Evolutionary conservation across 2,113 vertebrate species (phyloP).

Genomic region (Peromyscus californicus): DNA sequence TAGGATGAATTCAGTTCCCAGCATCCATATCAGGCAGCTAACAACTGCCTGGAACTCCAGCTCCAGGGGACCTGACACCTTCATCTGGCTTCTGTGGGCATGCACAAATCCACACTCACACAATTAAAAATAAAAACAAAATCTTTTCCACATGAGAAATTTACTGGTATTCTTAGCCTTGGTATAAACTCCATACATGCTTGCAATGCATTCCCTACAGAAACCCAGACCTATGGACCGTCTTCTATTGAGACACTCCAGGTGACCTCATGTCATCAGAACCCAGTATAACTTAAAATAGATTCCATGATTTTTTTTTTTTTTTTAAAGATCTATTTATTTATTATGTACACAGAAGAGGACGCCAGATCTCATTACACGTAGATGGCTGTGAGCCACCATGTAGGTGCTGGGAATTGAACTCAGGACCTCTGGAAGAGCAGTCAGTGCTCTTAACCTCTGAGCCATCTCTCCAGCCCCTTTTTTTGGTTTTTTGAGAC

Average conservation of each 20-base stretch:
- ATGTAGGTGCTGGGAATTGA: too few species aligned
- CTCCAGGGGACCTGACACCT: not conserved
- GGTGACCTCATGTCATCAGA: not conserved
- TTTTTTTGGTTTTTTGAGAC: too few species aligned
- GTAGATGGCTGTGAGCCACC: too few species aligned
- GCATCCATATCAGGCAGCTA: not conserved
- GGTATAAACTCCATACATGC: too few species aligned
- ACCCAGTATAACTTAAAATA: not conserved
- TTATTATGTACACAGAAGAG: too few species aligned
- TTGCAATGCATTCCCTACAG: not conserved
- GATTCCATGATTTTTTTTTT: not conserved
- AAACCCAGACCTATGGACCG: not conserved
- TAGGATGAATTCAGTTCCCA: not conserved
- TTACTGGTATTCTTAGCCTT: not conserved
- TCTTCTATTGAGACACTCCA: not conserved
- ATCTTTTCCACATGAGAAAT: not conserved
- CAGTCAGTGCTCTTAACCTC: too few species aligned
- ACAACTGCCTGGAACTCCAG: not conserved
- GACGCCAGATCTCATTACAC: too few species aligned
- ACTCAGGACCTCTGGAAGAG: too few species aligned
- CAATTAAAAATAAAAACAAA: not conserved
- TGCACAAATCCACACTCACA: not conserved
- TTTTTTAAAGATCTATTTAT: too few species aligned
- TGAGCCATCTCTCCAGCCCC: too few species aligned
- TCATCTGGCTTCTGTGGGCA: not conserved